Base-by-base conservation (phyloP, 2,888 invertebrate species). In the Lydus trimaculatus region DNA sequence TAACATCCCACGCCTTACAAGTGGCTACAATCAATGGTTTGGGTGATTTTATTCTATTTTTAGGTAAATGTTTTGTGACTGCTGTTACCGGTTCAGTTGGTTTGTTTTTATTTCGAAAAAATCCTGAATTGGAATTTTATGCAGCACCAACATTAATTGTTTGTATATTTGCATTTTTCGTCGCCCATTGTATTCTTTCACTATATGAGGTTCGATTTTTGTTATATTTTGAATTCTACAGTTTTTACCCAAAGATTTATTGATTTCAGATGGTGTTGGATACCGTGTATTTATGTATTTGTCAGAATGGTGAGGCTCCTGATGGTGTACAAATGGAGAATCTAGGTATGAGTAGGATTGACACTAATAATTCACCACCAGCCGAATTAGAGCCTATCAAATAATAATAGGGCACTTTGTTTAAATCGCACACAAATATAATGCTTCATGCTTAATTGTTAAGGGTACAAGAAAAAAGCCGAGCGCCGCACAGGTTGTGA, bases 1-100 rank as follows among this genome's bases (percentile, higher is more conserved):
- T 96, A 77, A 90, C 93, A 52, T 91, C 90, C 81, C 95, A 97
- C 84, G 93, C 92, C 0, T 84, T 97, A 48, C 93, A 96, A 89
- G 92, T 98, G 73, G 94, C 95, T 0, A 94, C 96, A 0, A 94
- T 98, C 66, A 98, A 98, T 86, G 93, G 94, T 76, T 90, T 97
- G 58, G 98, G 97, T 6, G 96, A 96, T 84, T 97, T 97, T 83
- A 92, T 98, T 71, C 87, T 98, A 60, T 96, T 98, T 83, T 87
- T 98, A 73, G 96, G 95, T 65, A 94, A 94, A 88, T 88, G 91
- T 79, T 89, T 90, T 70, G 94, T 97, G 66, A 95, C 96, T 6
- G 93, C 94, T 0, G 87, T 94, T 6, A 94, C 95, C 0, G 95
- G 94, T 31, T 89, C 91, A 64, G 88, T 94, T 61, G 95, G 94